A percentile compares a stretch with the other conserved stretches of the same genome.
Conservation (phyloP, 2,888 invertebrate genomes). For the Eueremaeus valkanovi region DNA sequence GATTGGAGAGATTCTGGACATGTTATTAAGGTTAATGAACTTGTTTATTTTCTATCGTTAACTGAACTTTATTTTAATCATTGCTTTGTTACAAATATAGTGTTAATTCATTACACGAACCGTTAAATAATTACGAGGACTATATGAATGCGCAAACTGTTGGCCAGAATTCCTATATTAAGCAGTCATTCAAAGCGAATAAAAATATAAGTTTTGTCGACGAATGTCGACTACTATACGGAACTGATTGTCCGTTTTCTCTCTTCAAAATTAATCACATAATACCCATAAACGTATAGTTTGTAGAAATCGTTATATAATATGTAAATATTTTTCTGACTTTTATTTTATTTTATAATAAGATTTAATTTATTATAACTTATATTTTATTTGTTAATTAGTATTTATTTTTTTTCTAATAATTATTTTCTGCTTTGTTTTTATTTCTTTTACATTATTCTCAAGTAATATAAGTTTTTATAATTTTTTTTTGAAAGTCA, state of each 20-base stretch:
- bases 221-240: neutral
- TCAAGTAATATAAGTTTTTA: too few species aligned
- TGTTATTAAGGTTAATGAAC: conserved; percentile 21
- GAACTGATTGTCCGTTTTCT: conserved; percentile 32
- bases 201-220: neutral
- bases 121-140: neutral
- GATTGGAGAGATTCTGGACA: conserved; percentile 23
- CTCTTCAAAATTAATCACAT: conserved; percentile 29
- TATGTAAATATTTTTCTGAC: too few species aligned
- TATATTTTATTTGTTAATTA: too few species aligned
- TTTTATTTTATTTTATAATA: too few species aligned
- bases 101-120: neutral
- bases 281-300: neutral
- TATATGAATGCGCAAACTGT: conserved; percentile 12
- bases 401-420: too few species aligned
- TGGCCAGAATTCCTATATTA: neutral
- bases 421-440: too few species aligned
- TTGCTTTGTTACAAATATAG: neutral
- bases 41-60: neutral
- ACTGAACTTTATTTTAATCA: neutral
- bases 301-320: too few species aligned
- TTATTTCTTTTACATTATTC: too few species aligned
- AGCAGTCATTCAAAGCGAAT: neutral
- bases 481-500: too few species aligned
- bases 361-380: too few species aligned